Conservation (phyloP, 2,797 vertebrate genomes). For the Merluccius polli region DNA sequence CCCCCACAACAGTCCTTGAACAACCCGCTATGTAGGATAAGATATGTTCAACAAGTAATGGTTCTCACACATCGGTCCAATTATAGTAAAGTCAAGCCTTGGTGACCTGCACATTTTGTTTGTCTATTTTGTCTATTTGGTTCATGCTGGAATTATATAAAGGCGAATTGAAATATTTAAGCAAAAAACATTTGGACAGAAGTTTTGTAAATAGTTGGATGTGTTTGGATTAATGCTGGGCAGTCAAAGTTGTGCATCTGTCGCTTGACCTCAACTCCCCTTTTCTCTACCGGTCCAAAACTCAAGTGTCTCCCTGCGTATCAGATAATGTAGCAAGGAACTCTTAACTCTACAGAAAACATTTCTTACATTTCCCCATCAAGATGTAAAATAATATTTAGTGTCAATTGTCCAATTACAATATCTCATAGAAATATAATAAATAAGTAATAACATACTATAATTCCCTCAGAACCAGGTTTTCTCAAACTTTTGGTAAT, state of each 20-base stretch:
- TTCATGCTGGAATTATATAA: not conserved
- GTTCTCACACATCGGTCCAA: conserved; percentile 31
- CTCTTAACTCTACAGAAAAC: not conserved
- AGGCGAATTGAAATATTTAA: conserved; percentile 9
- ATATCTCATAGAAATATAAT: not conserved
- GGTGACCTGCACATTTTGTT: conserved; percentile 1
- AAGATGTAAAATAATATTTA: not conserved
- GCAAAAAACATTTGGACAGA: conserved; percentile 33
- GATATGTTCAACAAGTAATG: conserved; percentile 17
- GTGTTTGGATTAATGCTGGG: conserved; percentile 2
- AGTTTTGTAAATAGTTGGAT: conserved; percentile 47
- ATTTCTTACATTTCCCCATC: not conserved
- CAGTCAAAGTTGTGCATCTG: conserved; percentile 25
- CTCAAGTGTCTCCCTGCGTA: not conserved
- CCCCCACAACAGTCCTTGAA: not conserved
- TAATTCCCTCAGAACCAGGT: not conserved
- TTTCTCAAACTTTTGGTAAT: too few species aligned
- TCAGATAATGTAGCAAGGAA: not conserved
- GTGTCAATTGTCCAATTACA: not conserved
- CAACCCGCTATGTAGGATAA: not conserved
- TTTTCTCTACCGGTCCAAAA: conserved; percentile 17
- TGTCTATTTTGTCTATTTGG: not conserved
- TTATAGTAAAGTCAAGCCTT: conserved; percentile 25
- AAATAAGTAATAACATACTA: not conserved
- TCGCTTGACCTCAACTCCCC: conserved; percentile 4